Percentiles rank a stretch among this genome's conserved stretches.
phyloP scores from a whole-genome alignment of 1,140 invertebrate genomes.

The Brachionus manjavacas region DNA sequence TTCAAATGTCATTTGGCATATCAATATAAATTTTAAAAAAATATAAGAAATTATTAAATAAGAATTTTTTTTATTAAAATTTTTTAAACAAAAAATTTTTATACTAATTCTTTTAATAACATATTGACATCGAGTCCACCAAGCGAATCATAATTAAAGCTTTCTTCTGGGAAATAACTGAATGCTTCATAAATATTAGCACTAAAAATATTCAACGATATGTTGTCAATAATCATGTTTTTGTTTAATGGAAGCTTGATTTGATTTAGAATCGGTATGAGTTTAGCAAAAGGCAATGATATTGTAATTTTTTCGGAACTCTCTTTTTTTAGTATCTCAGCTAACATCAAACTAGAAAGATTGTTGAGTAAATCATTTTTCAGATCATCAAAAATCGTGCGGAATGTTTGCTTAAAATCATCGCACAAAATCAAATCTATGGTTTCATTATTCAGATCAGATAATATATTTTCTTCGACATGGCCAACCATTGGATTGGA shows the following conservation, averaged over 20 bases:
- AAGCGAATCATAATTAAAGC: neutral
- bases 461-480: neutral
- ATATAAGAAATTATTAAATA: too few species aligned
- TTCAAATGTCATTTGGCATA: too few species aligned
- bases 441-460: neutral
- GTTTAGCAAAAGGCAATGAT: neutral
- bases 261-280: constrained; percentile 18
- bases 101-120: neutral
- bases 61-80: neutral
- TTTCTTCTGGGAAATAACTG: neutral
- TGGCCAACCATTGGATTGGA: neutral
- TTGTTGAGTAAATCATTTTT: constrained; percentile 30
- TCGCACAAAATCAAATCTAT: neutral
- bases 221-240: neutral
- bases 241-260: neutral
- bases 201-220: constrained; percentile 12
- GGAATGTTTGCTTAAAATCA: constrained; percentile 17
- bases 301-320: neutral
- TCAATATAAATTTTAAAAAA: too few species aligned
- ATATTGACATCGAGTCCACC: neutral
- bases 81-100: neutral
- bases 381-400: neutral
- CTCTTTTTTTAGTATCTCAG: neutral
- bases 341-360: constrained; percentile 1
- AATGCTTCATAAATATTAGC: constrained; percentile 28